Evolutionary conservation across 2,888 invertebrate genomes (phyloP), one percentile per base, ranked within the genome.

Genomic region (Pheosia gnoma): DNA sequence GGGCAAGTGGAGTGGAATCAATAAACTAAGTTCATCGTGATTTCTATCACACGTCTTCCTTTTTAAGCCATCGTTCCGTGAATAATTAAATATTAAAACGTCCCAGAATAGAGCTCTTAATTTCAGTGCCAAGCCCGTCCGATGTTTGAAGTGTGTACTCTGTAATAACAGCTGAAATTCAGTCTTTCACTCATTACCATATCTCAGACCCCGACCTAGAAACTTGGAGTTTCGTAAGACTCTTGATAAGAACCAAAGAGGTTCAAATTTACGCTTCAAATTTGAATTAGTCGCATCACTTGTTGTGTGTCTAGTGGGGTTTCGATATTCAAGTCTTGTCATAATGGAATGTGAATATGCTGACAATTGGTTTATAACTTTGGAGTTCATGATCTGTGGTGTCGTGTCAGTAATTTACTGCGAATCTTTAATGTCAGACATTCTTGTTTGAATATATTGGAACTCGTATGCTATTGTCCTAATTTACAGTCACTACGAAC

Each of bases 121-220:
- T 59, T 58, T 38, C 3, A 55, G 55, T 55, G 3, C 51, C 57
- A 66, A 70, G 70, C 61, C 70, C 59, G 60, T 61, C 60, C 67
- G 65, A 59, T 70, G 72, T 68, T 66, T 66, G 70, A 69, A 76
- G 76, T 66, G 65, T 60, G 70, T 67, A 57, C 72, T 62, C 66
- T 65, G 62, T 52, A 61, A 62, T 61, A 52, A 49, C 63, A 67
- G 60, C 62, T 59, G 59, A 63, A 67, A 66, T 63, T 66, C 60
- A 59, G 66, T 49, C 53, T 65, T 60, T 59, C 39, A 51, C 67
- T 71, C 70, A 80, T 80, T 79, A 74, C 66, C 81, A 80, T 80
- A 78, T 77, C 73, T 77, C 71, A 68, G 71, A 77, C 74, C 71
- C 69, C 76, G 68, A 73, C 71, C 72, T 68, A 67, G 65, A 71